These are phyloP conservation scores for Trachemys scripta DNA, from an alignment of 2,113 vertebrate genomes.

Conservation along the genomic window DNA sequence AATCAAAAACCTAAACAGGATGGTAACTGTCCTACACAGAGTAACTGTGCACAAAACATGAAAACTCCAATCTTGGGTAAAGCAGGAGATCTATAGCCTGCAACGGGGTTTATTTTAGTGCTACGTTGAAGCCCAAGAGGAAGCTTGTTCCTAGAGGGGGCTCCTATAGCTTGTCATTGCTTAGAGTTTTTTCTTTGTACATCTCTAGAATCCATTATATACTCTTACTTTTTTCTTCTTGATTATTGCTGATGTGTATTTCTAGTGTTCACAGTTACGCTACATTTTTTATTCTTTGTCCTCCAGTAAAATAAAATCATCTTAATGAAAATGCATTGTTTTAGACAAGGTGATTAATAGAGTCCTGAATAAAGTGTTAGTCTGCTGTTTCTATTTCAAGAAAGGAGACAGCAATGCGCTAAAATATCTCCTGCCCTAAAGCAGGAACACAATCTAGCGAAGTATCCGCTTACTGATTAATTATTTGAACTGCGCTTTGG, in stretches of 20 bases:
- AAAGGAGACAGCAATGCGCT: background rate
- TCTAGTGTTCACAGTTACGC: background rate
- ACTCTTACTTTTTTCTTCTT: background rate
- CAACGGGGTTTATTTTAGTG: background rate
- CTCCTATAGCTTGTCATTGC: background rate
- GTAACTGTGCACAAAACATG: accelerated
- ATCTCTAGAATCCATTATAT: background rate
- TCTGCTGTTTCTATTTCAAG: background rate
- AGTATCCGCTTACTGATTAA: background rate
- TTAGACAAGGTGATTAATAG: background rate
- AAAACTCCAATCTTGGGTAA: background rate
- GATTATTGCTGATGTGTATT: background rate
- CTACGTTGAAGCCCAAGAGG: background rate
- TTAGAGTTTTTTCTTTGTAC: background rate
- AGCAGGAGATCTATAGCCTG: background rate
- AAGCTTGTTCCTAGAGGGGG: accelerated
- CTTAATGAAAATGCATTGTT: background rate
- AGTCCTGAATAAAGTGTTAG: background rate
- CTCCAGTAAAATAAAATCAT: background rate
- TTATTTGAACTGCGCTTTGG: background rate
- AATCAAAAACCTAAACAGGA: accelerated
- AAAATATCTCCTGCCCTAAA: background rate
- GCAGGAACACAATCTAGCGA: background rate
- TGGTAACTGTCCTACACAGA: background rate
- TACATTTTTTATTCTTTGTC: accelerated